Percentiles rank a stretch among this genome's conserved stretches.
Evolutionary conservation across 2,888 invertebrate genomes (phyloP).

Genomic region (Germaria angustata): DNA sequence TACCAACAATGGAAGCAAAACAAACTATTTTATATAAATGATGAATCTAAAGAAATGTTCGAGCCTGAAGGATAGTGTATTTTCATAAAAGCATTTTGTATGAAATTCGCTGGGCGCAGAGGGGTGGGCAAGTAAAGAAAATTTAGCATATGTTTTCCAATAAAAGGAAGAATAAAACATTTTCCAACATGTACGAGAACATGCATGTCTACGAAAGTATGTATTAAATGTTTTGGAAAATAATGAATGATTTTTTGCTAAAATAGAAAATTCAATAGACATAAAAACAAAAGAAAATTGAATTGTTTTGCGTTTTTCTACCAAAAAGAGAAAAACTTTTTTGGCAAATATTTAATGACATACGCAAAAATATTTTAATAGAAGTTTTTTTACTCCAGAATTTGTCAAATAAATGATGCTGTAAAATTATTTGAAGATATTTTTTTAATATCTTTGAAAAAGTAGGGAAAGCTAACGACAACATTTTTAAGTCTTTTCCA

Average conservation of each 20-base stretch:
- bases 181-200: conserved; percentile 31
- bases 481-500: not conserved
- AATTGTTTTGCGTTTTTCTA: conserved; percentile 32
- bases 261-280: conserved; percentile 44
- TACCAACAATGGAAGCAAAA: conserved; percentile 35
- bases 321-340: conserved; percentile 1
- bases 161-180: conserved; percentile 36
- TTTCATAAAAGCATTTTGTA: conserved; percentile 34
- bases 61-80: conserved; percentile 56
- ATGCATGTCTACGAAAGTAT: conserved; percentile 15
- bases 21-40: conserved; percentile 55
- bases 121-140: not conserved
- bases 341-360: conserved; percentile 29
- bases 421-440: not conserved
- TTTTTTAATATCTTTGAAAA: not conserved
- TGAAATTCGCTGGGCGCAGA: not conserved
- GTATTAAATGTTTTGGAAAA: conserved; percentile 53
- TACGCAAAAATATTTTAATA: not conserved
- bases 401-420: not conserved
- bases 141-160: conserved; percentile 43
- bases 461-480: not conserved
- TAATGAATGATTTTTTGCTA: conserved; percentile 45
- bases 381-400: not conserved
- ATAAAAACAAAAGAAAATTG: conserved; percentile 16
- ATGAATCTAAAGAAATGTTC: conserved; percentile 51